phyloP scores from a whole-genome alignment of 2,888 invertebrate genomes.

The Siphlonurus alternatus region DNA sequence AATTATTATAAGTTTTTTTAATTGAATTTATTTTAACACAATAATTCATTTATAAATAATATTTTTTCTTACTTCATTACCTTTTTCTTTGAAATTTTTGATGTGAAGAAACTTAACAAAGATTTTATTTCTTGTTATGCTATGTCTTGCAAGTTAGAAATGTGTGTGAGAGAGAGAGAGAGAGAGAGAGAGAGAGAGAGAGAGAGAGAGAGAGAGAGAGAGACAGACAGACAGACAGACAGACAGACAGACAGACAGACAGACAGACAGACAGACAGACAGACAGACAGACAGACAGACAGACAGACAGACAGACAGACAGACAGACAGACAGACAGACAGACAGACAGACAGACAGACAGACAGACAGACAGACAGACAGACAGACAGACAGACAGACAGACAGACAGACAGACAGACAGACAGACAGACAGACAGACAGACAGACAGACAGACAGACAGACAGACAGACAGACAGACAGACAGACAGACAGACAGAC shows the following conservation, averaged over 20 bases:
- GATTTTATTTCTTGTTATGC: no score
- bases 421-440: constrained; percentile 1
- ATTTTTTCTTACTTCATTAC: no score
- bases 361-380: constrained; percentile 1
- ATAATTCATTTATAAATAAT: no score
- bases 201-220: not conserved
- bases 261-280: constrained; percentile 3
- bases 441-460: not conserved
- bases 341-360: not conserved
- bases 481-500: not conserved
- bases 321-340: constrained; percentile 1
- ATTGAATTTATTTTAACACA: no score
- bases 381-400: constrained; percentile 1
- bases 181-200: not conserved
- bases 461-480: not conserved
- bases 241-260: not conserved
- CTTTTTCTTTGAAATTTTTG: no score
- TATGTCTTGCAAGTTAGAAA: no score
- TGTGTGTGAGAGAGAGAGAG: no score
- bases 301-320: constrained; percentile 3
- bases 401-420: not conserved
- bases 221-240: not conserved
- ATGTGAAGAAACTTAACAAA: no score
- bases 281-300: not conserved
- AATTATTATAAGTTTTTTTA: no score